Evolutionary conservation across 1,140 invertebrate species (phyloP).

Genomic region (Atopsyche davidsoni): DNA sequence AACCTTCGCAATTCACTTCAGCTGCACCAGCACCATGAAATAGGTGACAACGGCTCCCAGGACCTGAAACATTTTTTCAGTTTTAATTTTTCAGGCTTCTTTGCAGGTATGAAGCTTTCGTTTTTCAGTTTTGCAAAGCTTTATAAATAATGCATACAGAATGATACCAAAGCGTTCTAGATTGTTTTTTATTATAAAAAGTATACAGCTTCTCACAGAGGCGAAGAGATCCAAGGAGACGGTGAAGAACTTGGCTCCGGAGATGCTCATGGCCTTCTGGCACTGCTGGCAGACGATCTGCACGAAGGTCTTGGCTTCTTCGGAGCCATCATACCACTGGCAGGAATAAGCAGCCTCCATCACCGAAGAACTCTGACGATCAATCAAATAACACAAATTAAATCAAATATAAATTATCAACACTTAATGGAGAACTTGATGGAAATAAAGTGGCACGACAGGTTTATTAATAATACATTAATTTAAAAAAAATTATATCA

Average conservation of each 20-base stretch:
- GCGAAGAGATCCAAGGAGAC: slow-evolving; percentile 80
- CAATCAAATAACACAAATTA: no score
- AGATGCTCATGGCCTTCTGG: slow-evolving; percentile 80
- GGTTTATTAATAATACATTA: no score
- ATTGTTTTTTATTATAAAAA: not conserved
- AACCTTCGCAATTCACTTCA: slow-evolving; percentile 55
- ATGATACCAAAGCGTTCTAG: slow-evolving; percentile 1
- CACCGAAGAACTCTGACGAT: slow-evolving; percentile 70
- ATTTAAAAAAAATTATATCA: no score
- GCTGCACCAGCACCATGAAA: slow-evolving; percentile 83
- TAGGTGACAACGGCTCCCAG: slow-evolving; percentile 84
- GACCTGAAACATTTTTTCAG: slow-evolving; percentile 62
- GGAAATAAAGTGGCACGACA: no score
- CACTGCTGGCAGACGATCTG: slow-evolving; percentile 87
- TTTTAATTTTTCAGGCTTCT: no score
- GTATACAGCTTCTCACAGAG: slow-evolving; percentile 64
- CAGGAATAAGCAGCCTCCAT: slow-evolving; percentile 85
- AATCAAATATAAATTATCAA: no score
- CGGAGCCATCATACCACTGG: slow-evolving; percentile 82
- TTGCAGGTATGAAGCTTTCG: no score
- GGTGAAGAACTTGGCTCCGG: slow-evolving; percentile 81
- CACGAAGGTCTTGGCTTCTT: slow-evolving; percentile 82
- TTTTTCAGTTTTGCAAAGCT: no score
- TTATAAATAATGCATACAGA: no score
- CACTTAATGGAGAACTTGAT: no score